phyloP scores from a whole-genome alignment of 2,113 vertebrate species.

The Apistogramma diplotaenia region DNA sequence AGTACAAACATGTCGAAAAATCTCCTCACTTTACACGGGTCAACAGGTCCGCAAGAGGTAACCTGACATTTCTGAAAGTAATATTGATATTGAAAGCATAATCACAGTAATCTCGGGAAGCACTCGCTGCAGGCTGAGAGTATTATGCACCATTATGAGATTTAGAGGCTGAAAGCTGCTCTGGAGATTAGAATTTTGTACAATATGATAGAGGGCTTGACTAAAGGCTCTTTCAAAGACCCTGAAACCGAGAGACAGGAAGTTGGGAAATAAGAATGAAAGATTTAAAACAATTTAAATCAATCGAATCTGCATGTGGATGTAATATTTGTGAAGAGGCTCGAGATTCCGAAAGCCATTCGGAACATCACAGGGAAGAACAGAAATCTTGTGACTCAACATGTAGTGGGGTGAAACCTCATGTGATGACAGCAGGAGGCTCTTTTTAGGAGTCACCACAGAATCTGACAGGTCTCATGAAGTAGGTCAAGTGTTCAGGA shows the following conservation, averaged over 20 bases:
- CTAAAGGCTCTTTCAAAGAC: slow-evolving; percentile 33
- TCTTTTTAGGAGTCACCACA: slow-evolving; percentile 35
- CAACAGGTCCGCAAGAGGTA: slow-evolving; percentile 28
- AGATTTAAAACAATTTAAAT: too few species aligned
- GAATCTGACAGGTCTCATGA: slow-evolving; percentile 49
- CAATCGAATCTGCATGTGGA: background rate
- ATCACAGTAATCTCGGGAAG: slow-evolving; percentile 41
- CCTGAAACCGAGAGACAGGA: slow-evolving; percentile 19
- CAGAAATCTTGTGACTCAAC: slow-evolving; percentile 4
- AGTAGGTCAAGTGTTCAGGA: slow-evolving; percentile 51
- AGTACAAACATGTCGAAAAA: slow-evolving; percentile 47
- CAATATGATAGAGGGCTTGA: slow-evolving; percentile 33
- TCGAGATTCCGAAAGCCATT: background rate
- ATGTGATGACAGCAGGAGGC: slow-evolving; percentile 37
- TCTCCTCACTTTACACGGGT: slow-evolving; percentile 43
- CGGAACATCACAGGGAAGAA: background rate
- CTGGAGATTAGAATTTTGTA: slow-evolving; percentile 30
- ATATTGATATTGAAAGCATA: slow-evolving; percentile 62
- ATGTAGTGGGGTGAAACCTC: slow-evolving; percentile 23
- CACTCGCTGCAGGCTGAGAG: slow-evolving; percentile 14
- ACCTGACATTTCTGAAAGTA: slow-evolving; percentile 56
- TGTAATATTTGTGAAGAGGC: background rate
- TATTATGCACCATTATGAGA: slow-evolving; percentile 53
- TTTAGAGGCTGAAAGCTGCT: slow-evolving; percentile 38
- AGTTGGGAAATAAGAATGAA: background rate